A percentile compares a stretch with the other conserved stretches of the same genome.
These are phyloP conservation scores for Bradypodion ventrale DNA, from an alignment of 2,797 vertebrate genomes.

Conservation along the genomic window DNA sequence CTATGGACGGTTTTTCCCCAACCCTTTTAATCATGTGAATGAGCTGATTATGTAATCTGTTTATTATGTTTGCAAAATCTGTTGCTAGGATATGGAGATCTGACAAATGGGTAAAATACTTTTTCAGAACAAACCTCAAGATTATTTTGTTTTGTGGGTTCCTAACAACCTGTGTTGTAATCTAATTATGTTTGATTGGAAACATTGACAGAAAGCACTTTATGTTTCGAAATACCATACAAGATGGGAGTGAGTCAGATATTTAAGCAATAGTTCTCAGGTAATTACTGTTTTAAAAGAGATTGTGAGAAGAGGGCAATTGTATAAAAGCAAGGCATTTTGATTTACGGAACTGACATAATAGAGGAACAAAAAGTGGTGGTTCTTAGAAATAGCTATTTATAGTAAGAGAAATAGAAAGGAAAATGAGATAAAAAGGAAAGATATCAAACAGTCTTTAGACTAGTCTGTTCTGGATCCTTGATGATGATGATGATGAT, in stretches of 20 bases:
- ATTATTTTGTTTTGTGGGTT: background rate
- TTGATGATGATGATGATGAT: no score
- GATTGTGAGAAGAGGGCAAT: conserved; percentile 21
- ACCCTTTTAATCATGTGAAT: conserved; percentile 31
- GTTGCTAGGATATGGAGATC: conserved; percentile 27
- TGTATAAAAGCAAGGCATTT: conserved; percentile 1
- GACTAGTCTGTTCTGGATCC: no score
- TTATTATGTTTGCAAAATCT: conserved; percentile 41
- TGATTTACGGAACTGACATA: conserved; percentile 35
- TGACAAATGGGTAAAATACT: conserved; percentile 33
- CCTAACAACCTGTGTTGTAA: conserved; percentile 5
- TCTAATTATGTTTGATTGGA: conserved; percentile 23
- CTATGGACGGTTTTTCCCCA: conserved; percentile 34
- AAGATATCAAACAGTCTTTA: no score
- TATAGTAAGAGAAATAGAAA: background rate
- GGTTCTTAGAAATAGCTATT: conserved; percentile 20
- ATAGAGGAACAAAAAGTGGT: background rate
- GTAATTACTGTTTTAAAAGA: conserved; percentile 35
- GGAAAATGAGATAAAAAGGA: no score
- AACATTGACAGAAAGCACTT: background rate
- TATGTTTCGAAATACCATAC: conserved; percentile 24
- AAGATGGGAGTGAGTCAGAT: background rate
- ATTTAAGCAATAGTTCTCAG: conserved; percentile 35
- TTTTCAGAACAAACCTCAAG: background rate
- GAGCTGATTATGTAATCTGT: conserved; percentile 43